phyloP scores from a whole-genome alignment of 2,888 invertebrate genomes.

The Zygothrica quintamaculata region DNA sequence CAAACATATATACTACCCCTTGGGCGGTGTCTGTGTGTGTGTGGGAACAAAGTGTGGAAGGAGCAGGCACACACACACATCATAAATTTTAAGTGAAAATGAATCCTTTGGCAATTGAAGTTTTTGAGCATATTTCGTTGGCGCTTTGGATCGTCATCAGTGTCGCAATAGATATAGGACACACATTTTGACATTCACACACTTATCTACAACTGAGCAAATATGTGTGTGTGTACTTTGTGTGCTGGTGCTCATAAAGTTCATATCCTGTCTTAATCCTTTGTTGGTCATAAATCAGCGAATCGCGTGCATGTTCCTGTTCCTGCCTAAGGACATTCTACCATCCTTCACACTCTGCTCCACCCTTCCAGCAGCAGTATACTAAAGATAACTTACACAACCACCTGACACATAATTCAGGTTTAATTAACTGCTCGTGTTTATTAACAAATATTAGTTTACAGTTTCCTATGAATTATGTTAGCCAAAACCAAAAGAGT shows the following conservation, averaged over 20 bases:
- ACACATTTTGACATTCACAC: slow-evolving; percentile 12
- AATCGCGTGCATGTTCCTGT: slow-evolving; percentile 69
- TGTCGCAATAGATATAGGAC: slow-evolving; percentile 37
- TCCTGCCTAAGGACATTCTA: slow-evolving; percentile 35
- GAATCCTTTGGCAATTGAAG: slow-evolving; percentile 82
- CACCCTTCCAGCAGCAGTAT: background rate
- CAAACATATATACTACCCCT: background rate
- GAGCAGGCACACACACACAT: slow-evolving; percentile 52
- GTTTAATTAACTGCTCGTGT: slow-evolving; percentile 81
- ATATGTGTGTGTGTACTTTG: slow-evolving; percentile 30
- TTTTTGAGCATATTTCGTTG: slow-evolving; percentile 68
- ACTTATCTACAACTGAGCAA: slow-evolving; percentile 37
- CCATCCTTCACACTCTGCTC: background rate
- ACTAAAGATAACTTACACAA: slow-evolving; percentile 40
- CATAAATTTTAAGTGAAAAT: slow-evolving; percentile 78
- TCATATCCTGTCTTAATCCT: slow-evolving; percentile 72
- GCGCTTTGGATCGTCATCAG: slow-evolving; percentile 70
- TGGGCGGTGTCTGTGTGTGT: slow-evolving; percentile 10
- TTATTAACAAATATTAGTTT: slow-evolving; percentile 83
- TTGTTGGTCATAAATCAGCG: slow-evolving; percentile 82
- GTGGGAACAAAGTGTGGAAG: slow-evolving; percentile 7
- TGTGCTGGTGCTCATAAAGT: slow-evolving; percentile 40
- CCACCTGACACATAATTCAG: slow-evolving; percentile 77
- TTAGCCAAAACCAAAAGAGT: no score
- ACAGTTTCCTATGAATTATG: slow-evolving; percentile 68